phyloP scores from a whole-genome alignment of 2,888 invertebrate genomes.

The Drosophila affinis region DNA sequence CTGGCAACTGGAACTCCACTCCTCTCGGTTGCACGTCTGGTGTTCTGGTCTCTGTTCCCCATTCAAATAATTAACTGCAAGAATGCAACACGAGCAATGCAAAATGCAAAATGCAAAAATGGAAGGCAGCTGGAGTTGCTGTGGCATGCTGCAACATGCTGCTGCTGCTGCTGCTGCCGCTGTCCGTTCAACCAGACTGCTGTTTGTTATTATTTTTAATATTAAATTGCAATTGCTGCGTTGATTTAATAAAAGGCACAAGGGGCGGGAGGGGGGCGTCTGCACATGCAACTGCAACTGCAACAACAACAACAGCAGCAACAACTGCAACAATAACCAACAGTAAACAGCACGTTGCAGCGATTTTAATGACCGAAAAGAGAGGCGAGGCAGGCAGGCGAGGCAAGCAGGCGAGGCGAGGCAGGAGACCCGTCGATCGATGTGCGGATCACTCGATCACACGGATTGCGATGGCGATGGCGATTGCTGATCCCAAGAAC shows the following conservation, averaged over 20 bases:
- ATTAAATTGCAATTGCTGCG: constrained; percentile 80
- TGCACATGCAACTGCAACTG: constrained; percentile 19
- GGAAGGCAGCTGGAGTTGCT: constrained; percentile 40
- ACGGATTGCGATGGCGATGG: background rate
- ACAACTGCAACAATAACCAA: constrained; percentile 53
- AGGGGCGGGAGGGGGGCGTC: constrained; percentile 42
- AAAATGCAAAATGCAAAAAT: constrained; percentile 39
- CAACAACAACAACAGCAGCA: constrained; percentile 37
- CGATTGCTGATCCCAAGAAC: constrained; percentile 12
- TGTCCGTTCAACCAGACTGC: constrained; percentile 41
- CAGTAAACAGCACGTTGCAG: constrained; percentile 74
- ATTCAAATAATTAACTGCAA: constrained; percentile 76
- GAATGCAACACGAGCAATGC: constrained; percentile 76
- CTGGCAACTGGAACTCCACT: constrained; percentile 14
- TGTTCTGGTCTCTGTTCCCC: constrained; percentile 53
- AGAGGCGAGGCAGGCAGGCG: background rate
- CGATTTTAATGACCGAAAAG: constrained; percentile 75
- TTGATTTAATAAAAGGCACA: constrained; percentile 77
- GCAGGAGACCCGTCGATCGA: constrained; percentile 35
- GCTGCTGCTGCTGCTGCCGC: constrained; percentile 31
- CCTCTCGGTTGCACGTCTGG: constrained; percentile 9
- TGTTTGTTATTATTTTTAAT: constrained; percentile 81
- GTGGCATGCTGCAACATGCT: constrained; percentile 17
- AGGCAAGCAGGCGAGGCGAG: background rate
- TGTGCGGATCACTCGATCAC: constrained; percentile 62